phyloP scores from a whole-genome alignment of 2,888 invertebrate genomes.

The Meteorus cinctellus region DNA sequence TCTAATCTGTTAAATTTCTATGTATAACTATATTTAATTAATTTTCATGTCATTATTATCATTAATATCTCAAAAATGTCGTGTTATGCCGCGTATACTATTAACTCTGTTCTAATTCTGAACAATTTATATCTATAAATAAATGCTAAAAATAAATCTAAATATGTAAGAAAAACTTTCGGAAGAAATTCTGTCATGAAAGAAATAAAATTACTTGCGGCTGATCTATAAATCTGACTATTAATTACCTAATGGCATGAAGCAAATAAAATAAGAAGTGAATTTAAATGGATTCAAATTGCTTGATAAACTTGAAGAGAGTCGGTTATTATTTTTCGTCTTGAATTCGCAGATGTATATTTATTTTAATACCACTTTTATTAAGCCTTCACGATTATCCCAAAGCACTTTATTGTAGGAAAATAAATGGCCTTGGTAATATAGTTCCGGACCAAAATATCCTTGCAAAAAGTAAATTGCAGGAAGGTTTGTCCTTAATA shows the following conservation, averaged over 20 bases:
- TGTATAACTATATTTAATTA: neutral
- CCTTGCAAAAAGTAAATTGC: no score
- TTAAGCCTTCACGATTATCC: no score
- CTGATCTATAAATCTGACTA: neutral
- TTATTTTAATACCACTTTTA: no score
- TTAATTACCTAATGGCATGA: neutral
- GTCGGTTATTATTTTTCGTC: no score
- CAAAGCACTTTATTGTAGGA: no score
- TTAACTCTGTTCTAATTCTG: neutral
- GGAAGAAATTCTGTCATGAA: neutral
- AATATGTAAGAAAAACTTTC: neutral
- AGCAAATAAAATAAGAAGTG: neutral
- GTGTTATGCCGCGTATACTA: neutral
- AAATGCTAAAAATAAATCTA: neutral
- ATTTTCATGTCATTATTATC: conserved; percentile 1
- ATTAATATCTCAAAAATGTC: neutral
- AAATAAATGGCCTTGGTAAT: no score
- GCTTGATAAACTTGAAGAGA: no score
- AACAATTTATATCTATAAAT: neutral
- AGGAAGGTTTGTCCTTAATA: no score
- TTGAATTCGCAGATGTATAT: no score
- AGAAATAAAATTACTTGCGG: neutral
- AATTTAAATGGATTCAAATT: neutral
- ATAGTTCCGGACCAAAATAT: no score
- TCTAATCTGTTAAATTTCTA: neutral